Base-by-base conservation (phyloP, 2,888 invertebrate genomes). In the Beris chalybata region DNA sequence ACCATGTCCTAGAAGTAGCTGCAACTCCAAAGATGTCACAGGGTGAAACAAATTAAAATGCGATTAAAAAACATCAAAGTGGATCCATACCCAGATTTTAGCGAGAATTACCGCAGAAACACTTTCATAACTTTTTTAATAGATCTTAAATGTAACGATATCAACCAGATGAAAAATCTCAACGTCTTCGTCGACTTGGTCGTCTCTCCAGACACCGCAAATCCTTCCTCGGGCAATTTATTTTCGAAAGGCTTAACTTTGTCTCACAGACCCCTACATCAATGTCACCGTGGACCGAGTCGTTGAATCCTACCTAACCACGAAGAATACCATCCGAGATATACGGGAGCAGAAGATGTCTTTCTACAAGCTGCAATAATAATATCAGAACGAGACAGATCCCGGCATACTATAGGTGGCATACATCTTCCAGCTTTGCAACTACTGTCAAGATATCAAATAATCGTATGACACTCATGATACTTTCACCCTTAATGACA, bases 231-330 rank as follows among this genome's bases (percentile, higher is more conserved):
- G 52, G 38, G 61, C 61, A 61, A 61, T 61, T 61, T 61, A 61
- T 61, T 61, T 61, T 61, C 61, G 47, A 61, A 61, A 61, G 43
- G 61, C 52, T 61, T 61, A 61, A 61, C 61, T 61, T 61, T 61
- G 61, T 61, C 61, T 50, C 61, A 61, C 50, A 32, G 52, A 61
- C 43, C 50, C 59, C 61, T 61, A 32, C 50, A 61, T 61, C 52
- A 52, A 50, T 61, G 61, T 61, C 61, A 11, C 30, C 5, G 15
- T 43, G 38, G 22, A 61, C 50, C 32, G 15, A 52, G 61, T 50
- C 32, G n/a, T 32, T 38, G 43, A 52, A 38, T 38, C 50, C 13
- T 48, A 48, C 5, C 5, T 7, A 15, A n/a, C 22, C 52, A 38
- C 45, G 15, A 13, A 7, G 11, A 44, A 29, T 11, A 7, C 5